Evolutionary conservation across 2,797 vertebrate species (phyloP).

Genomic region (Australoheros facetus): DNA sequence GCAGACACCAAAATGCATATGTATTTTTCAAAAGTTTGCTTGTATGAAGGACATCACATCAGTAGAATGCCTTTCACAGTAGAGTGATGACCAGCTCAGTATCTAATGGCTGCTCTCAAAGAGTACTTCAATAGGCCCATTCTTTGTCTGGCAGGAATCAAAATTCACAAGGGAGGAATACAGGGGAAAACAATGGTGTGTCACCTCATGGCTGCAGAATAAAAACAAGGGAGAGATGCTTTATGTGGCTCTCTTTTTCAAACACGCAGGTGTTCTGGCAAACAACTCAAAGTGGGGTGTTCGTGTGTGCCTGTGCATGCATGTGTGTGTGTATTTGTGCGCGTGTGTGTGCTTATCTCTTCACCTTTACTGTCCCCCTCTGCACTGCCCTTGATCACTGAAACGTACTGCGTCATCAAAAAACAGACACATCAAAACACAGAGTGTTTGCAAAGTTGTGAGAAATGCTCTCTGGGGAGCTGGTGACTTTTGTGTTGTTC

Average conservation of each 20-base stretch:
- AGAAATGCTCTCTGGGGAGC: conserved; percentile 75
- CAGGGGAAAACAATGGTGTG: conserved; percentile 67
- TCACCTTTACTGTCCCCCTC: conserved; percentile 77
- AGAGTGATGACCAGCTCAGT: conserved; percentile 58
- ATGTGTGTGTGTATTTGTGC: conserved; percentile 19
- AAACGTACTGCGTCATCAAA: conserved; percentile 77
- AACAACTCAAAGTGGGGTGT: conserved; percentile 56
- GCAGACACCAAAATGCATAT: not conserved
- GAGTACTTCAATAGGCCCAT: conserved; percentile 63
- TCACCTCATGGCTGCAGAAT: conserved; percentile 73
- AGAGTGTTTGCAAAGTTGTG: conserved; percentile 76
- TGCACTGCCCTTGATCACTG: conserved; percentile 75
- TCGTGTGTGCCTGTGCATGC: conserved; percentile 14
- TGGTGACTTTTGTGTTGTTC: conserved; percentile 71
- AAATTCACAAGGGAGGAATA: conserved; percentile 70
- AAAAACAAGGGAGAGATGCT: conserved; percentile 64
- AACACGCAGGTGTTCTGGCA: conserved; percentile 77
- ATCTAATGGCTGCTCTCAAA: conserved; percentile 63
- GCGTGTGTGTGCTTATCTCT: conserved; percentile 41
- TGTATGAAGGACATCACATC: conserved; percentile 52
- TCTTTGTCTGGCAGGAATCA: conserved; percentile 62
- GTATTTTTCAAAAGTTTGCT: conserved; percentile 40
- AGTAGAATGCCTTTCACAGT: conserved; percentile 47
- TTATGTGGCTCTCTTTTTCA: conserved; percentile 73
- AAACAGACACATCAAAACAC: conserved; percentile 76